A percentile compares a stretch with the other conserved stretches of the same genome.
Evolutionary conservation across 2,888 invertebrate genomes (phyloP).

Genomic region (Amiota communis): DNA sequence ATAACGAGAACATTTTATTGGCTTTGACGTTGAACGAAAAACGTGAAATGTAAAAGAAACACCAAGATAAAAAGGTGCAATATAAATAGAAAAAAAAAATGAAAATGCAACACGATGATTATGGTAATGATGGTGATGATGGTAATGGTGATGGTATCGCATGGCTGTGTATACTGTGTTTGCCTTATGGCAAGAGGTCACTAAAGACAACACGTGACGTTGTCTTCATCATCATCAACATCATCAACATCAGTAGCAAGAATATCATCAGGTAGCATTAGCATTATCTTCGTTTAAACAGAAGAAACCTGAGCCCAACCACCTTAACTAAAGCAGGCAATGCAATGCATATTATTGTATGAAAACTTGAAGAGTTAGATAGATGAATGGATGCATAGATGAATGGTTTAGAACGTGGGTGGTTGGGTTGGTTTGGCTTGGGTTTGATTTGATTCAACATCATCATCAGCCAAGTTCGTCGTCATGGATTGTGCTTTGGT

Average conservation of each 20-base stretch:
- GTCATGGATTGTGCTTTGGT: constrained; percentile 33
- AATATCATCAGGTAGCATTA: neutral
- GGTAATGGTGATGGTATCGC: neutral
- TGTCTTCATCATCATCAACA: constrained; percentile 1
- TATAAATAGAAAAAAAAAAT: neutral
- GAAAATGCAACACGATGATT: neutral
- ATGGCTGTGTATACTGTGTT: neutral
- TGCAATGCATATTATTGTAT: no score
- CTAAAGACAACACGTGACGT: constrained; percentile 22
- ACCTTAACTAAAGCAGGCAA: no score
- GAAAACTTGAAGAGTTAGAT: no score
- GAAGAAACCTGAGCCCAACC: no score
- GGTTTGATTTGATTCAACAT: no score
- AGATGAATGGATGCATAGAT: no score
- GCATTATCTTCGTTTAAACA: no score
- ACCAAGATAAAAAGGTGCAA: constrained; percentile 13
- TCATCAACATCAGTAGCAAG: neutral
- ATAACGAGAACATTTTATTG: neutral
- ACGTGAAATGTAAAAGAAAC: constrained; percentile 1
- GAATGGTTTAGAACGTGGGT: no score
- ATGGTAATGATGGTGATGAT: neutral
- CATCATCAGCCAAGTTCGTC: no score
- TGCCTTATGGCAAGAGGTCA: constrained; percentile 17
- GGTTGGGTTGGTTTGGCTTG: no score
- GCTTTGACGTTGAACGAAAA: neutral